phyloP scores from a whole-genome alignment of 2,888 invertebrate genomes.

The Epirrhoe alternata region DNA sequence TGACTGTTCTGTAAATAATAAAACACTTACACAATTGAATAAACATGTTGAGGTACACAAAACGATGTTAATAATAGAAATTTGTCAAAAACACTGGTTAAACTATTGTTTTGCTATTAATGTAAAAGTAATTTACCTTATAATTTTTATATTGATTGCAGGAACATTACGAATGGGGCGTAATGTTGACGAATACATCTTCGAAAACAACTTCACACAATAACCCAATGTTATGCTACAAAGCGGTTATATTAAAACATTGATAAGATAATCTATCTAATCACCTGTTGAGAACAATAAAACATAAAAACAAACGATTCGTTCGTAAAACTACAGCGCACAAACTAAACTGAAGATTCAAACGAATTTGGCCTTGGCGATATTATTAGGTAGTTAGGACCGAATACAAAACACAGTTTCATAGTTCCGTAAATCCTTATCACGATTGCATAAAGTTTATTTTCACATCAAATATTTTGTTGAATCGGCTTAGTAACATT shows the following conservation, averaged over 20 bases:
- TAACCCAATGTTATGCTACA: neutral
- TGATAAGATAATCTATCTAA: constrained; percentile 15
- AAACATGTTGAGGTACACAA: neutral
- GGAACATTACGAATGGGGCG: constrained; percentile 14
- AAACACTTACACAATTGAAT: neutral
- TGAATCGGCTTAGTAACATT: constrained; percentile 2
- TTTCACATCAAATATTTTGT: constrained; percentile 1
- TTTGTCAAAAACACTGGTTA: too few species aligned
- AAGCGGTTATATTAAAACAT: neutral
- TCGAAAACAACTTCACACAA: constrained; percentile 7
- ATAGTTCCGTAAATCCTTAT: constrained; percentile 13
- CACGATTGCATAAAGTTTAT: constrained; percentile 16
- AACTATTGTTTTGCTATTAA: neutral
- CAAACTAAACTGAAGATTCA: constrained; percentile 13
- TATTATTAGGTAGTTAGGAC: constrained; percentile 22
- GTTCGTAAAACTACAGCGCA: neutral
- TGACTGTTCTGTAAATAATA: constrained; percentile 37
- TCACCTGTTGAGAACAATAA: neutral
- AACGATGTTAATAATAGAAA: neutral
- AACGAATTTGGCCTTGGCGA: constrained; percentile 20
- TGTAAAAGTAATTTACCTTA: constrained; percentile 18
- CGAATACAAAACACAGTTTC: neutral
- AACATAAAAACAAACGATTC: neutral
- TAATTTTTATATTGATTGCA: constrained; percentile 5
- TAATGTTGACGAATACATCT: constrained; percentile 19